These are phyloP conservation scores for Zelleria hepariella DNA, from an alignment of 2,888 invertebrate genomes.

Conservation along the genomic window DNA sequence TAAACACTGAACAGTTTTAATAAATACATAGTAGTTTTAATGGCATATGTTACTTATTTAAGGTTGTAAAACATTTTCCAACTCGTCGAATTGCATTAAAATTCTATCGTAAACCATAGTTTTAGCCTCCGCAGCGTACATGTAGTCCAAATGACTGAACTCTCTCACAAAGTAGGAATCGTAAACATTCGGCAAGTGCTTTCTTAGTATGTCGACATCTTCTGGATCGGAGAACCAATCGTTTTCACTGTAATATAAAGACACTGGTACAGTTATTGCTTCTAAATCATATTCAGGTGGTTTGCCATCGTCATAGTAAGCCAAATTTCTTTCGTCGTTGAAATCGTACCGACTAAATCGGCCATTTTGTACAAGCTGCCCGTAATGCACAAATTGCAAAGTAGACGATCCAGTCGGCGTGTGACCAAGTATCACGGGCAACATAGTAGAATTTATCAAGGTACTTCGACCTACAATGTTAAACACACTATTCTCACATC, in stretches of 20 bases:
- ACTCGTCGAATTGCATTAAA: conserved; percentile 26
- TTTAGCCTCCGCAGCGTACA: conserved; percentile 73
- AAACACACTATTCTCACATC: conserved; percentile 34
- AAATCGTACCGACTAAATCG: conserved; percentile 46
- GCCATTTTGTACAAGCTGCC: conserved; percentile 40
- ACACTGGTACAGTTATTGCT: conserved; percentile 32
- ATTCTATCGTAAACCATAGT: conserved; percentile 62
- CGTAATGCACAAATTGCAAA: conserved; percentile 60
- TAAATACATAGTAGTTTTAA: too few relatives aligned
- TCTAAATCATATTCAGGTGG: conserved; percentile 47
- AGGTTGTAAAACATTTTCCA: conserved; percentile 12
- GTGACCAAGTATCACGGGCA: conserved; percentile 73
- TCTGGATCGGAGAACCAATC: conserved; percentile 58
- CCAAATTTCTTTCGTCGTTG: conserved; percentile 28
- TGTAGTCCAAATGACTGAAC: conserved; percentile 77
- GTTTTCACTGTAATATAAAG: conserved; percentile 40
- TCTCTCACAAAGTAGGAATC: conserved; percentile 59
- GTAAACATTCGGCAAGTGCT: conserved; percentile 61
- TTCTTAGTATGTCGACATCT: conserved; percentile 56
- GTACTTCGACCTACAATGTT: conserved; percentile 33
- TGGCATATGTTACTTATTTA: background rate
- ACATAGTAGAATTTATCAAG: conserved; percentile 48
- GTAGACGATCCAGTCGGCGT: conserved; percentile 72
- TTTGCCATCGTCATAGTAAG: conserved; percentile 48
- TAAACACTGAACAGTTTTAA: too few relatives aligned